Conservation (phyloP, 2,113 vertebrate genomes). For the Xerus inauris region DNA sequence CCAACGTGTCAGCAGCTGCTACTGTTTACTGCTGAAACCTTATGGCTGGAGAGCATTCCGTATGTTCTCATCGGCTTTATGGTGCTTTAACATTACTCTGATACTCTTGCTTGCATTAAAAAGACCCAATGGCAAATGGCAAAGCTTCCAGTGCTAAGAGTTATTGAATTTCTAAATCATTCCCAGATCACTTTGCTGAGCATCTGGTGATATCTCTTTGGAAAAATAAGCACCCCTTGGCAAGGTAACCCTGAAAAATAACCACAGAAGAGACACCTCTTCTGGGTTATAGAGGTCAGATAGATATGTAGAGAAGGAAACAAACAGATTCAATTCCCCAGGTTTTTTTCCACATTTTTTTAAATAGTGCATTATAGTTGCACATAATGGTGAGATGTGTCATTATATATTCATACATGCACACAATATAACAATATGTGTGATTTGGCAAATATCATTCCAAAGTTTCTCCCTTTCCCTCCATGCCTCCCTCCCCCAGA, state of each 20-base stretch:
- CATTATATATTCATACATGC: too few species aligned
- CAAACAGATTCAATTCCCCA: background rate
- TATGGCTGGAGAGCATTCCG: background rate
- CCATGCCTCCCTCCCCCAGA: too few species aligned
- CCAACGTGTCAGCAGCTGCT: background rate
- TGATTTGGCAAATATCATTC: too few species aligned
- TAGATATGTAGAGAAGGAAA: background rate
- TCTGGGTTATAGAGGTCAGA: background rate
- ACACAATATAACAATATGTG: too few species aligned
- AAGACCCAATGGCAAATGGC: background rate
- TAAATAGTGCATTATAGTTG: too few species aligned
- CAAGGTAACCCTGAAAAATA: background rate
- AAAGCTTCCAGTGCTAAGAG: background rate
- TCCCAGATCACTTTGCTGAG: background rate
- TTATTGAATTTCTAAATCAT: constrained; percentile 52
- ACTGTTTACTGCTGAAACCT: background rate
- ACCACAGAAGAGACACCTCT: background rate
- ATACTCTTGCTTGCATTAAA: background rate
- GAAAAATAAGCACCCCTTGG: background rate
- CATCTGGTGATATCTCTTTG: constrained; percentile 6
- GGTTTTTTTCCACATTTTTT: background rate
- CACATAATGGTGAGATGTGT: too few species aligned
- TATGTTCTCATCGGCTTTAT: background rate
- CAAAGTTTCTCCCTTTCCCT: too few species aligned
- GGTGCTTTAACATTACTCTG: background rate